A percentile compares a stretch with the other conserved stretches of the same genome.
These are phyloP conservation scores for Lepetodrilus schrolli DNA, from an alignment of 2,888 invertebrate genomes.

Conservation along the genomic window DNA sequence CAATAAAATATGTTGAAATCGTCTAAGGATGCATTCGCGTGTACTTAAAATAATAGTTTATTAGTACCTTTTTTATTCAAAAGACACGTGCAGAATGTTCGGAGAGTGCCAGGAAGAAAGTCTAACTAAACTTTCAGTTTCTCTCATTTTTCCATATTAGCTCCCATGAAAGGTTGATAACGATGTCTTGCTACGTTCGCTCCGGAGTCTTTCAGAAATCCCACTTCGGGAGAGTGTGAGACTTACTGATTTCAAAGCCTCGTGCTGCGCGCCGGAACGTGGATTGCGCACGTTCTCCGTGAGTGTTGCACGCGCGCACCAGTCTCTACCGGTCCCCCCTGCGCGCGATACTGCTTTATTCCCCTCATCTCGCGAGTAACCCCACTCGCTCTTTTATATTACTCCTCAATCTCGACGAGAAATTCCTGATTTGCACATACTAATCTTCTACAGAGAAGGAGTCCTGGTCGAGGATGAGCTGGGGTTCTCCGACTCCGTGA, in stretches of 20 bases:
- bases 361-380: neutral
- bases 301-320: conserved; percentile 6
- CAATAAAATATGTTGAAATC: too few relatives aligned
- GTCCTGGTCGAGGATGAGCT: neutral
- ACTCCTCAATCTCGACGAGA: conserved; percentile 15
- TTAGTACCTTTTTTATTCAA: too few relatives aligned
- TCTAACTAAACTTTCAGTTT: too few relatives aligned
- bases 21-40: too few relatives aligned
- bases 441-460: neutral
- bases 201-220: neutral
- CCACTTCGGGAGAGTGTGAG: neutral
- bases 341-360: neutral
- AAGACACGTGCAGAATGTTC: too few relatives aligned
- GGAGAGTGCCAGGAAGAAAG: too few relatives aligned
- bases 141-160: too few relatives aligned
- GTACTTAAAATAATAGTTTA: too few relatives aligned
- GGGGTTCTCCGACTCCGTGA: neutral
- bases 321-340: neutral
- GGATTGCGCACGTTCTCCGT: neutral
- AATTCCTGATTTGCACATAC: conserved; percentile 9
- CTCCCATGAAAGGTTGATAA: neutral
- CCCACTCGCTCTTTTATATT: neutral
- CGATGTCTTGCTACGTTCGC: neutral
- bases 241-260: conserved; percentile 12
- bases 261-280: neutral